Evolutionary conservation across 2,797 vertebrate species (phyloP).

Genomic region (Manis pentadactyla): DNA sequence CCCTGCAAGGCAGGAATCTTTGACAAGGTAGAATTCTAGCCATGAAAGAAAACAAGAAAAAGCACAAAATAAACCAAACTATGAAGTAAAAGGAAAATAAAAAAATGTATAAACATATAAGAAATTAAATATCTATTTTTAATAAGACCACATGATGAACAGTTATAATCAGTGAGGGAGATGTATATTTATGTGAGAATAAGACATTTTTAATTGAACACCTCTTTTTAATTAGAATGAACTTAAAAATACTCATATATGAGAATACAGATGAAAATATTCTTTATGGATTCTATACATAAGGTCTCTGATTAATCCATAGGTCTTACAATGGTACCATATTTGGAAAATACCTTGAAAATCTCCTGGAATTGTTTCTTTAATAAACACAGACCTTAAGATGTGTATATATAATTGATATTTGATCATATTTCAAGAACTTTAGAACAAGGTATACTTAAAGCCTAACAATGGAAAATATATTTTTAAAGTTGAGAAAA

Average conservation of each 20-base stretch:
- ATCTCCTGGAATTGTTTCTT: background rate
- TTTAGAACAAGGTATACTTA: constrained; percentile 30
- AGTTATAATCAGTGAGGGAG: constrained; percentile 14
- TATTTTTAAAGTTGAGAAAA: constrained; percentile 21
- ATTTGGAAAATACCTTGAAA: background rate
- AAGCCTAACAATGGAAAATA: background rate
- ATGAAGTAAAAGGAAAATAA: constrained; percentile 79
- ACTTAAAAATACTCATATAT: background rate
- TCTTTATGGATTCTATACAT: background rate
- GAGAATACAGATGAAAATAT: constrained; percentile 16
- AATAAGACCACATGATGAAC: constrained; percentile 51
- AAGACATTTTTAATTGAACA: constrained; percentile 10
- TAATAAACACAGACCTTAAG: constrained; percentile 12
- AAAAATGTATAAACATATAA: constrained; percentile 65
- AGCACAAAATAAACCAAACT: constrained; percentile 84
- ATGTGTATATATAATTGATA: background rate
- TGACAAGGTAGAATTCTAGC: constrained; percentile 92
- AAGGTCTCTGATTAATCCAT: background rate
- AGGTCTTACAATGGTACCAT: background rate
- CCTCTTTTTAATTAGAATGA: background rate
- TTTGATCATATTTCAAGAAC: constrained; percentile 18
- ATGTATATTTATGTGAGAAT: constrained; percentile 30
- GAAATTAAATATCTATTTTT: constrained; percentile 60
- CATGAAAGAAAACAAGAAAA: constrained; percentile 89
- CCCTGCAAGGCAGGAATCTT: constrained; percentile 94